Conservation (phyloP, 2,888 invertebrate genomes). For the Parnassius orleans region DNA sequence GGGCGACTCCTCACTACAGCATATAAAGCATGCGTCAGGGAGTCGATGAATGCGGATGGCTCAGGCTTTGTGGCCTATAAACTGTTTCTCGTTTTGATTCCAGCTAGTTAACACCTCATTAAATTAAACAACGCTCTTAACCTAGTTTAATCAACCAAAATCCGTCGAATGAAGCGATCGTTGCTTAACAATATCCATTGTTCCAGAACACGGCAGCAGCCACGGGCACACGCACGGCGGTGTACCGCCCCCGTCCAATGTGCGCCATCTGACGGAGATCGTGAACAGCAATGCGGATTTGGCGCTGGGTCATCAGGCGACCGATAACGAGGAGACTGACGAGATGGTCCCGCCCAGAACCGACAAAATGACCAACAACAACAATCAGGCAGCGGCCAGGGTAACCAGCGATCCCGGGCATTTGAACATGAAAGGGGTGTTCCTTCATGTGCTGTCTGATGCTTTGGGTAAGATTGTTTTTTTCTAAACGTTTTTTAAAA, state of each 20-base stretch:
- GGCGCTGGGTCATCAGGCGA: slow-evolving; percentile 66
- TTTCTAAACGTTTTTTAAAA: neutral
- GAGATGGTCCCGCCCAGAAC: slow-evolving; percentile 70
- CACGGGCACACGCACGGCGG: slow-evolving; percentile 85
- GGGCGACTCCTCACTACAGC: too few species aligned
- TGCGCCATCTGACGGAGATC: slow-evolving; percentile 68
- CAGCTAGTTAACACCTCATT: too few species aligned
- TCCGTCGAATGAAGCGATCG: too few species aligned
- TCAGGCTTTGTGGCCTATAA: too few species aligned
- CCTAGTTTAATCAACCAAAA: too few species aligned
- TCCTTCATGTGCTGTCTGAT: slow-evolving; percentile 97
- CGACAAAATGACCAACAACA: slow-evolving; percentile 48
- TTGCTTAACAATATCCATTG: slow-evolving; percentile 5
- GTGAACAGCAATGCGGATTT: slow-evolving; percentile 75
- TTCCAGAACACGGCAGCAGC: slow-evolving; percentile 86
- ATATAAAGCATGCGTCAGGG: too few species aligned
- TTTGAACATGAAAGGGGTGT: slow-evolving; percentile 99
- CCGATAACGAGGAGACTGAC: slow-evolving; percentile 72
- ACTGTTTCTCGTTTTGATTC: too few species aligned
- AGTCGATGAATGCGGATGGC: too few species aligned
- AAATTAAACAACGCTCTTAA: too few species aligned
- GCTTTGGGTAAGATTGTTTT: slow-evolving; percentile 87
- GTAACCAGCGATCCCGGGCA: slow-evolving; percentile 83
- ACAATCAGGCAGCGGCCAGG: slow-evolving; percentile 65
- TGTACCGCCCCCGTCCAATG: slow-evolving; percentile 72